Evolutionary conservation across 92 coral and sea anemone genomes (phyloP), one percentile per base, ranked within the genome.

Genomic region (Blastomussa wellsi): DNA sequence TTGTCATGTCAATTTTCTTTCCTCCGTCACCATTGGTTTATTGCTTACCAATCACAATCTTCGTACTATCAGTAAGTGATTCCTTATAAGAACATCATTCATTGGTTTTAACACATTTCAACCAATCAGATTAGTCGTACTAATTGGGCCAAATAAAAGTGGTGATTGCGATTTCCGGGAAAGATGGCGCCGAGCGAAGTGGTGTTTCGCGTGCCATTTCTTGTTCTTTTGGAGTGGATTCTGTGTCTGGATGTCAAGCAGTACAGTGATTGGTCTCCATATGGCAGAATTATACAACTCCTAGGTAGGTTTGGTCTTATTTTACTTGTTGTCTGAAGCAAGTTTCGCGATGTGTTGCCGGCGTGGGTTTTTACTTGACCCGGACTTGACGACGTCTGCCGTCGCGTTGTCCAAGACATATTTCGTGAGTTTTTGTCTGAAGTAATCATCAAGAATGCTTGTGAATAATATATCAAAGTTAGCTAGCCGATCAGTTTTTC

Each of bases 191-290:
- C 86, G 60, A 90, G 86, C 20, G 96, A 94, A 74, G 88, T 94
- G 76, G 53, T 91, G 10, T 88, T 95, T 72, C 94, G 98, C 72
- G 81, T 96, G 64, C 98, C 98, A 41, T 94, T 96, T 82, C 94
- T 94, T 51, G 78, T 96, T 35, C 74, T 89, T 74, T 67, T 94
- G 77, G 98, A 96, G 80, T 89, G 92, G 87, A 76, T 96, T 24
- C 81, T 96, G 11, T 85, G 93, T 47, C 72, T 90, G 36, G 94
- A 94, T 74, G 81, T 92, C 47, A 79, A 71, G 68, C 77, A 74
- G 60, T 92, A 84, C 81, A 88, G 83, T 41, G 89, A 92, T 4
- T 90, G 93, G 79, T 78, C 83, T 26, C 62, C 88, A 69, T 89
- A 87, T 89, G 93, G 88, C 74, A 91, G 93, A 71, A 59, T 86